phyloP scores from a whole-genome alignment of 2,113 vertebrate genomes.

The Psilopogon haemacephalus region DNA sequence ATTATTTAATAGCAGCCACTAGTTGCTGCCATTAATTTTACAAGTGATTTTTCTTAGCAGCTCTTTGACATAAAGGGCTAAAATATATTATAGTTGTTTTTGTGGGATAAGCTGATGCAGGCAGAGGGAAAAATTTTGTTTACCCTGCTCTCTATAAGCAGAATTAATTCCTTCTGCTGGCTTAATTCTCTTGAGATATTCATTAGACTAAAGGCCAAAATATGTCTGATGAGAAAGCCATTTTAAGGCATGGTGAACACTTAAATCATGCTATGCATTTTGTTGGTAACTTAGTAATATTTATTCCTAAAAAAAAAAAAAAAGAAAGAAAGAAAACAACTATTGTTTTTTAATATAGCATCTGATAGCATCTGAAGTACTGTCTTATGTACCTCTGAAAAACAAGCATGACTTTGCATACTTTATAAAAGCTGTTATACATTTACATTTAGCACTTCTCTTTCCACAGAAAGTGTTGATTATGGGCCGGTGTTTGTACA shows the following conservation, averaged over 20 bases:
- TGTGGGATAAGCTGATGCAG: background rate
- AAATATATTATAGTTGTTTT: background rate
- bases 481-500: constrained; percentile 92
- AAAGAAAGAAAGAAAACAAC: background rate
- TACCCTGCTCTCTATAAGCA: background rate
- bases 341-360: background rate
- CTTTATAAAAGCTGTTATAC: background rate
- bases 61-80: background rate
- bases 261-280: background rate
- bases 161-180: background rate
- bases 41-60: background rate
- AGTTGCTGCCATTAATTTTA: background rate
- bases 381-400: background rate
- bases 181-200: background rate
- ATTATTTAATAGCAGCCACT: background rate
- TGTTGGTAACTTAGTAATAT: background rate
- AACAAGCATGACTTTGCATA: background rate
- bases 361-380: background rate
- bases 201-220: background rate
- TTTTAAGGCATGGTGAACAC: background rate
- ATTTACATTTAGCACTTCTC: background rate
- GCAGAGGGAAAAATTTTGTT: background rate
- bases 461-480: constrained; percentile 83
- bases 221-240: background rate
- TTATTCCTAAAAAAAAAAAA: background rate